A percentile compares a stretch with the other conserved stretches of the same genome.
phyloP scores from a whole-genome alignment of 2,797 vertebrate genomes.

The Heterohyrax brucei region DNA sequence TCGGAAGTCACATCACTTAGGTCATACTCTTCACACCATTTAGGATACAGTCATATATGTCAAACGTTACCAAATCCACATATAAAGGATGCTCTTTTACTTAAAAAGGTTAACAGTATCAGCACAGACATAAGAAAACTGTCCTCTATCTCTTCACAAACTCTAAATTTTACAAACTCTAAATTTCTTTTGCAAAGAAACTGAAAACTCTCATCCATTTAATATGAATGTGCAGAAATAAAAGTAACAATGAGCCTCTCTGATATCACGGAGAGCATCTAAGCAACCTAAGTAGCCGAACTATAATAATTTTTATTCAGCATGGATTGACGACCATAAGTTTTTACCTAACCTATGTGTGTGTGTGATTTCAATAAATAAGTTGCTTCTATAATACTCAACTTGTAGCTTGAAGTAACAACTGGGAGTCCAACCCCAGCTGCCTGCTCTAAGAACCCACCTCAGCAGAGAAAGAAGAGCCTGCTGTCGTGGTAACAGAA shows the following conservation, averaged over 20 bases:
- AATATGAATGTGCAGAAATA: background rate
- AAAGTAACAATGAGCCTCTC: background rate
- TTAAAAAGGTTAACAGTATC: conserved; percentile 43
- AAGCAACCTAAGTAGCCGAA: conserved; percentile 40
- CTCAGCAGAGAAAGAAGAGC: background rate
- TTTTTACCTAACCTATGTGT: background rate
- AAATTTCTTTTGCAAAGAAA: conserved; percentile 18
- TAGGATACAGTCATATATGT: conserved; percentile 37
- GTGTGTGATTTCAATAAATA: background rate
- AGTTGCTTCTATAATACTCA: conserved; percentile 10
- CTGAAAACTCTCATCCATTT: background rate
- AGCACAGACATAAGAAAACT: background rate
- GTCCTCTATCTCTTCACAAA: conserved; percentile 15
- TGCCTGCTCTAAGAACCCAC: background rate
- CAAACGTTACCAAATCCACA: conserved; percentile 20
- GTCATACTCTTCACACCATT: conserved; percentile 17
- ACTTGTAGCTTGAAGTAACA: background rate
- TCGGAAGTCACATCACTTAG: conserved; percentile 30
- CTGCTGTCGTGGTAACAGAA: background rate
- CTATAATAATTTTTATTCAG: conserved; percentile 1
- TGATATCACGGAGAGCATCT: conserved; percentile 15
- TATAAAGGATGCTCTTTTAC: background rate
- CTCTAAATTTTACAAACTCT: conserved; percentile 64
- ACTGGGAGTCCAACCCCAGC: background rate
- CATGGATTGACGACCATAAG: background rate